Conservation (phyloP, 2,888 invertebrate species). For the Notodonta ziczac region DNA sequence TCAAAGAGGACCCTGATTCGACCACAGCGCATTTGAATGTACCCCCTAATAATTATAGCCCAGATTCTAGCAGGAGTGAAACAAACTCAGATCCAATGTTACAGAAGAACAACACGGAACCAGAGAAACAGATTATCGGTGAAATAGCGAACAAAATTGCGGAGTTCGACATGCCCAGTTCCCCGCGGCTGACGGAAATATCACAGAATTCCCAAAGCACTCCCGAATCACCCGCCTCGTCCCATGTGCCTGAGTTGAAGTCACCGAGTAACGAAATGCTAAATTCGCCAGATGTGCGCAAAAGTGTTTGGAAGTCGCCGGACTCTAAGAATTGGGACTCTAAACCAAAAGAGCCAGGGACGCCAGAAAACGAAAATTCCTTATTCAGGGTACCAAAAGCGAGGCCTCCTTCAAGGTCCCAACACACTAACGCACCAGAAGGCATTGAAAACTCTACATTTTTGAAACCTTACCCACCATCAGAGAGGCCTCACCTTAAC, state of each 20-base stretch:
- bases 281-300: slow-evolving; percentile 61
- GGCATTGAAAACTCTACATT: slow-evolving; percentile 83
- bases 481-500: slow-evolving; percentile 71
- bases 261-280: slow-evolving; percentile 66
- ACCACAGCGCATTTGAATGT: slow-evolving; percentile 86
- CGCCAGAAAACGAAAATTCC: slow-evolving; percentile 76
- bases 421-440: slow-evolving; percentile 79
- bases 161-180: slow-evolving; percentile 77
- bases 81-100: slow-evolving; percentile 64
- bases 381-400: slow-evolving; percentile 87
- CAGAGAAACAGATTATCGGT: slow-evolving; percentile 62
- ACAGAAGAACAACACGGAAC: slow-evolving; percentile 58
- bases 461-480: slow-evolving; percentile 86
- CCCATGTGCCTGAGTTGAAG: slow-evolving; percentile 70
- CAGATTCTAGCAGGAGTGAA: slow-evolving; percentile 82
- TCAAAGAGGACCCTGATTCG: slow-evolving; percentile 91
- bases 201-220: slow-evolving; percentile 74
- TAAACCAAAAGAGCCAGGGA: slow-evolving; percentile 67
- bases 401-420: slow-evolving; percentile 86
- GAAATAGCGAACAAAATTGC: slow-evolving; percentile 68
- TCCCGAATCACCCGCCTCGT: slow-evolving; percentile 69
- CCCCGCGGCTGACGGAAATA: slow-evolving; percentile 75
- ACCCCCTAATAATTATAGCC: slow-evolving; percentile 79
- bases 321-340: slow-evolving; percentile 78
- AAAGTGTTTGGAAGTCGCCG: slow-evolving; percentile 79